Base-by-base conservation (phyloP, 1,140 invertebrate genomes). In the Cardiocondyla obscurior region DNA sequence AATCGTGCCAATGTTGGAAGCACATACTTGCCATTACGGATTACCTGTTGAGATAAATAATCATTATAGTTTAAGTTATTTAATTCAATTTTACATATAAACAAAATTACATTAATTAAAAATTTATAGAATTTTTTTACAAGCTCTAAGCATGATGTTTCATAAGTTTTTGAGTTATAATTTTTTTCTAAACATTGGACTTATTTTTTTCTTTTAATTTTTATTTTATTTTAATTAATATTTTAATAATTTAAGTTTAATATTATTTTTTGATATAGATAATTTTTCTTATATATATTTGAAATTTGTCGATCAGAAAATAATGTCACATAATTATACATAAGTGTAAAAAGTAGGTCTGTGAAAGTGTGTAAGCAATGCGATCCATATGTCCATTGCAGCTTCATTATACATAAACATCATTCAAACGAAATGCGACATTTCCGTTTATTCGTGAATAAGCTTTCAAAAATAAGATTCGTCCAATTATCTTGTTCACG, bases 1-100 rank as follows among this genome's bases (percentile, higher is more conserved):
- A 99, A 94, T 82, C 99, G 95, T 3, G 99, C 99, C 65, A 99
- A 95, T 83, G 99, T 99, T 25, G 99, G 99, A 88, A 99, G 94
- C 74, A 99, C 95, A 94, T 98, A 96, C 94, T 99, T 99, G 62
- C 97, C 97, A 94, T 98, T 97, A 89, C 98, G 96, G 85, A 99
- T 96, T 62, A 99, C 97, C 98, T 99, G 93, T 44, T 19, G 84
- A 87, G 25, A 79, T 36, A 65, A 62, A 83, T 62, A 86, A 46
- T 65, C 62, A 30, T 57, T 64, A 22, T 44, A 33, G 0, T 44
- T 33, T n/a, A 36, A 25, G 25, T 62, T 33, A 62, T 16, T 72
- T 33, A 19, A 0, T 16, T 46, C 6, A 36, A 33, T 42, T 22
- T n/a, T n/a, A n/a, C n/a, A 7, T 6, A 44, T 36, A 70, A 57